A percentile compares a stretch with the other conserved stretches of the same genome.
These are phyloP conservation scores for Sarcophaga rosellei DNA, from an alignment of 2,888 invertebrate species.

Conservation along the genomic window DNA sequence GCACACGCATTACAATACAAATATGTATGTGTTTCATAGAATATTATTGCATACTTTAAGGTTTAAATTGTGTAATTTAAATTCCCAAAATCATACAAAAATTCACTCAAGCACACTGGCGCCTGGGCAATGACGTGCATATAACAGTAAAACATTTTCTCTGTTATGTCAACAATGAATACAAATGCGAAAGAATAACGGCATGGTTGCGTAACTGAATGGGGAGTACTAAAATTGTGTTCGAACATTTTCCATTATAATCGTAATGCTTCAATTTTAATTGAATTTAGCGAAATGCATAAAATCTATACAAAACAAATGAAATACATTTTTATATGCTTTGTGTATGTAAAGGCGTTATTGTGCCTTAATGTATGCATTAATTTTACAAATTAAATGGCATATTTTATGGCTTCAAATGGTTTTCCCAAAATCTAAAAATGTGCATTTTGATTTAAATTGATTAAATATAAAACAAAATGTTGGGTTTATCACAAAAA, in stretches of 20 bases:
- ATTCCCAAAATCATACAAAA: not conserved
- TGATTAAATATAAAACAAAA: no score
- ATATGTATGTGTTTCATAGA: no score
- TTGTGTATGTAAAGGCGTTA: not conserved
- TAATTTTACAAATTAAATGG: slow-evolving; percentile 20
- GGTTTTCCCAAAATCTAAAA: not conserved
- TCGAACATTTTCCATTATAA: slow-evolving; percentile 1
- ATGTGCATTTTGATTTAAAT: not conserved
- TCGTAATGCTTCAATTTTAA: slow-evolving; percentile 17
- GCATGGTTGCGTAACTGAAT: not conserved
- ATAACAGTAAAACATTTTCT: not conserved
- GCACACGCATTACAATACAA: no score
- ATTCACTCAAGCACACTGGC: not conserved
- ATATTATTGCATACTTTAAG: slow-evolving; percentile 4
- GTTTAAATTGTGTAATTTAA: slow-evolving; percentile 1
- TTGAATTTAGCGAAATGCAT: slow-evolving; percentile 40
- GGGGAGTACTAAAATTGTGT: not conserved
- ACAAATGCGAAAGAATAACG: not conserved
- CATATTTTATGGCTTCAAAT: slow-evolving; percentile 19
- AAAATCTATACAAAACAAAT: not conserved
- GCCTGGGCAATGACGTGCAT: not conserved
- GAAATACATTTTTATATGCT: not conserved
- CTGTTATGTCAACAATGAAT: slow-evolving; percentile 12
- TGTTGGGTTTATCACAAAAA: no score
- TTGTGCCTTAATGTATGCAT: not conserved